phyloP scores from a whole-genome alignment of 2,888 invertebrate genomes.

The Paralinhomoeus sp. region DNA sequence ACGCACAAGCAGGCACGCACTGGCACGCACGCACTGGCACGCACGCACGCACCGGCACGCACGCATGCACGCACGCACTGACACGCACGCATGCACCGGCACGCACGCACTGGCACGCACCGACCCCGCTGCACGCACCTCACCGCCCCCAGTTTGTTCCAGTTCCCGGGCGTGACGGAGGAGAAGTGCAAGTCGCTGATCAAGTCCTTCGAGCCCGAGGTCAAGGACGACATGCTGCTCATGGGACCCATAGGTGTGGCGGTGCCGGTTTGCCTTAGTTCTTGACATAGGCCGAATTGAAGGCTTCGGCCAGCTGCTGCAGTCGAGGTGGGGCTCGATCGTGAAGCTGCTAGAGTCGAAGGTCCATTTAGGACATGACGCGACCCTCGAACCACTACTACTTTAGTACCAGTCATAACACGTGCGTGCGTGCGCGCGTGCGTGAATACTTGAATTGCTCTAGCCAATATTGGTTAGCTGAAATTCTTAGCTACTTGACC shows the following conservation, averaged over 20 bases:
- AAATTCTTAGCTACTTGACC: slow-evolving; percentile 31
- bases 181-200: background rate
- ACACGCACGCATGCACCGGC: no score
- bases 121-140: no score
- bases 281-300: background rate
- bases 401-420: slow-evolving; percentile 37
- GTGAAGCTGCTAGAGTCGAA: slow-evolving; percentile 28
- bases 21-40: no score
- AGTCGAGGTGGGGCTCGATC: slow-evolving; percentile 30
- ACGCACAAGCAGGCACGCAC: no score
- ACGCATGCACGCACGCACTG: no score
- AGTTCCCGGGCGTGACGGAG: no score
- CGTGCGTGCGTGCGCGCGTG: slow-evolving; percentile 27
- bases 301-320: slow-evolving; percentile 28
- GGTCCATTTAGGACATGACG: slow-evolving; percentile 36
- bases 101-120: no score
- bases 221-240: background rate
- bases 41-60: no score
- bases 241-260: no score
- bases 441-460: background rate
- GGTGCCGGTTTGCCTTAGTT: no score
- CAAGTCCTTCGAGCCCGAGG: slow-evolving; percentile 4
- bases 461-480: background rate
- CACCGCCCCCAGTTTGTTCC: no score
- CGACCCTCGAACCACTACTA: slow-evolving; percentile 35